Conservation (phyloP, 2,797 vertebrate genomes). For the Danio jaintianensis region DNA sequence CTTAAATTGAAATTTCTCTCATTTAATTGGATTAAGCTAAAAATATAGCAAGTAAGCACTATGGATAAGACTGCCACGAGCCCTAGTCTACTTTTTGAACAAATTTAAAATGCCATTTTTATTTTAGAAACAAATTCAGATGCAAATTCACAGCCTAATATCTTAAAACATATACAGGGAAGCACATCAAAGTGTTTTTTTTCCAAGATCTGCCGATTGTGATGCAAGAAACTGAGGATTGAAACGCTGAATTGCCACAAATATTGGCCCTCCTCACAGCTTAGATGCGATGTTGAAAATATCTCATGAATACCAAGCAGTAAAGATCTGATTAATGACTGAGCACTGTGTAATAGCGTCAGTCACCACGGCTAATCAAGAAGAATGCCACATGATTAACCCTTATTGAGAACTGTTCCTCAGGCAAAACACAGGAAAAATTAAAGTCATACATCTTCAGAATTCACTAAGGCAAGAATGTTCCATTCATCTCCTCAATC, state of each 20-base stretch:
- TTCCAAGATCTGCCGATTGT: background rate
- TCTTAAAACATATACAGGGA: background rate
- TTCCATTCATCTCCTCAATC: slow-evolving; percentile 20
- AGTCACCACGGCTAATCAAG: slow-evolving; percentile 53
- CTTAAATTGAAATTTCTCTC: slow-evolving; percentile 28
- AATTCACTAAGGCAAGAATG: slow-evolving; percentile 23
- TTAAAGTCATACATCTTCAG: slow-evolving; percentile 61
- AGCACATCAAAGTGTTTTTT: too few species aligned
- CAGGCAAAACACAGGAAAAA: slow-evolving; percentile 54
- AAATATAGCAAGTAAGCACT: slow-evolving; percentile 15
- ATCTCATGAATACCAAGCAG: slow-evolving; percentile 52
- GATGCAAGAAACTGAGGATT: slow-evolving; percentile 1
- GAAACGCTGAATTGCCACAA: background rate
- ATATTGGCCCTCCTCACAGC: slow-evolving; percentile 21
- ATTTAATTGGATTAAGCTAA: slow-evolving; percentile 45
- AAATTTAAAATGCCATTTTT: slow-evolving; percentile 8
- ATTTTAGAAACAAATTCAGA: slow-evolving; percentile 13
- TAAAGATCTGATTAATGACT: slow-evolving; percentile 51
- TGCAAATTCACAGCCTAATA: background rate
- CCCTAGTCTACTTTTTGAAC: background rate
- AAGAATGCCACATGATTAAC: slow-evolving; percentile 60
- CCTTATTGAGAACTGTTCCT: slow-evolving; percentile 51
- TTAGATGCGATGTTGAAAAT: slow-evolving; percentile 26
- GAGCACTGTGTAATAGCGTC: slow-evolving; percentile 29
- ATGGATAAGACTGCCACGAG: background rate